Percentiles rank a stretch among this genome's conserved stretches.
Evolutionary conservation across 2,797 vertebrate species (phyloP).

Genomic region (Oophaga sylvatica): DNA sequence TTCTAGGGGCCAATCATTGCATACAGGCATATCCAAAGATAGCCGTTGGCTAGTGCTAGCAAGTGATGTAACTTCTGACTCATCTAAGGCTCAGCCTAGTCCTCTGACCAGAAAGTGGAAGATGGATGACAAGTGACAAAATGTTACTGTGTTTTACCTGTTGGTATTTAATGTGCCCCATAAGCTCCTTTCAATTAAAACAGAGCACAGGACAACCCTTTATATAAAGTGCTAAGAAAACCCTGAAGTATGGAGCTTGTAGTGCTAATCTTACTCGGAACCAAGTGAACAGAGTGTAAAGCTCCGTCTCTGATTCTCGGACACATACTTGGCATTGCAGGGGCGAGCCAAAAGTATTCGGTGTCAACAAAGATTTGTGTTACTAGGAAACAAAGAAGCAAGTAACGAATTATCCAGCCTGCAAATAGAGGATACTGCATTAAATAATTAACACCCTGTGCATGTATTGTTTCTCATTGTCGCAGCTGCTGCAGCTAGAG

Average conservation of each 20-base stretch:
- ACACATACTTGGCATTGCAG: neutral
- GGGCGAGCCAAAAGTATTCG: neutral
- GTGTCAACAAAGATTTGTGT: slow-evolving; percentile 48
- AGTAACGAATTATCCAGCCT: slow-evolving; percentile 23
- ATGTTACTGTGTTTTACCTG: too few relatives aligned
- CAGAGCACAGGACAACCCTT: too few relatives aligned
- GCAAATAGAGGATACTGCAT: slow-evolving; percentile 1
- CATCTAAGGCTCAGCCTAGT: too few relatives aligned
- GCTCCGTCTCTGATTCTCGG: neutral
- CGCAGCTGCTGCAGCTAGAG: slow-evolving; percentile 5
- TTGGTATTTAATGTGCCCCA: too few relatives aligned
- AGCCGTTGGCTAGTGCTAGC: too few relatives aligned
- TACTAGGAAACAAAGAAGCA: slow-evolving; percentile 49
- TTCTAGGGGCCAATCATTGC: too few relatives aligned
- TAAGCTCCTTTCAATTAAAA: too few relatives aligned
- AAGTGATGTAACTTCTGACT: too few relatives aligned
- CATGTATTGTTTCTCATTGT: neutral
- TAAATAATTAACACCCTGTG: slow-evolving; percentile 20
- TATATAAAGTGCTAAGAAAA: neutral
- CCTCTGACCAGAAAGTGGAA: too few relatives aligned
- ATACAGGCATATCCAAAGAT: too few relatives aligned
- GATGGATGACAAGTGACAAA: too few relatives aligned
- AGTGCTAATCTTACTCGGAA: neutral
- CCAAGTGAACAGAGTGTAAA: neutral
- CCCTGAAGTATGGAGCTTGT: neutral